These are phyloP conservation scores for Liposcelis brunnea DNA, from an alignment of 2,888 invertebrate genomes.

Conservation along the genomic window DNA sequence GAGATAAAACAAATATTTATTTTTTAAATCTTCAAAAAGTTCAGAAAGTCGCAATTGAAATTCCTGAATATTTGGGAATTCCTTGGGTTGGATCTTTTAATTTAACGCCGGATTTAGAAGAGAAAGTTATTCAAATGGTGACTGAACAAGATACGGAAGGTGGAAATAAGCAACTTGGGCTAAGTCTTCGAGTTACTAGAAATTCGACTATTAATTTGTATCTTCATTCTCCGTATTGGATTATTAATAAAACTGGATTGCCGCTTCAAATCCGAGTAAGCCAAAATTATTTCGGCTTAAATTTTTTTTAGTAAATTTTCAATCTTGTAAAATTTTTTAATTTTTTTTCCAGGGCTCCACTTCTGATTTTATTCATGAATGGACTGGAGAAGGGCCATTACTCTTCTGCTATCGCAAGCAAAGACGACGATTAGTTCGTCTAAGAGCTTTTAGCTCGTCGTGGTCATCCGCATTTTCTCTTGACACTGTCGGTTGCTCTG, in stretches of 20 bases:
- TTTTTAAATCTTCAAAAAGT: slow-evolving; percentile 42
- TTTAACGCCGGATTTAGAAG: slow-evolving; percentile 32
- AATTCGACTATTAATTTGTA: slow-evolving; percentile 44
- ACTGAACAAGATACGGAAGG: slow-evolving; percentile 49
- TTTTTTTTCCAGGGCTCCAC: slow-evolving; percentile 35
- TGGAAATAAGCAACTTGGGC: slow-evolving; percentile 43
- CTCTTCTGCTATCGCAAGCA: slow-evolving; percentile 44
- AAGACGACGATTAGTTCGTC: slow-evolving; percentile 32
- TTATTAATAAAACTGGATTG: slow-evolving; percentile 73
- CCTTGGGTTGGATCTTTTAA: slow-evolving; percentile 56
- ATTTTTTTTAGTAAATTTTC: slow-evolving; percentile 10
- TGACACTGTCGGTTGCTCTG: slow-evolving; percentile 58
- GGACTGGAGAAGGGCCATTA: slow-evolving; percentile 43
- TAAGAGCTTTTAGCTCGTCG: slow-evolving; percentile 42
- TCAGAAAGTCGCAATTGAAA: slow-evolving; percentile 31
- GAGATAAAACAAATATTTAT: slow-evolving; percentile 51
- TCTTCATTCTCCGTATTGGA: slow-evolving; percentile 70
- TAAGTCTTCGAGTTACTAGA: slow-evolving; percentile 47
- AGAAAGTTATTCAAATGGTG: slow-evolving; percentile 42
- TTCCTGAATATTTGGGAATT: slow-evolving; percentile 43
- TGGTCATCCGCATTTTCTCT: slow-evolving; percentile 45
- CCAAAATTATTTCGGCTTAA: background rate
- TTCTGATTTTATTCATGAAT: slow-evolving; percentile 39
- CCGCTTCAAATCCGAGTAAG: slow-evolving; percentile 62
- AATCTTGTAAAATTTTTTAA: background rate